Evolutionary conservation across 2,888 invertebrate species (phyloP).

Genomic region (Nemurella pictetii): DNA sequence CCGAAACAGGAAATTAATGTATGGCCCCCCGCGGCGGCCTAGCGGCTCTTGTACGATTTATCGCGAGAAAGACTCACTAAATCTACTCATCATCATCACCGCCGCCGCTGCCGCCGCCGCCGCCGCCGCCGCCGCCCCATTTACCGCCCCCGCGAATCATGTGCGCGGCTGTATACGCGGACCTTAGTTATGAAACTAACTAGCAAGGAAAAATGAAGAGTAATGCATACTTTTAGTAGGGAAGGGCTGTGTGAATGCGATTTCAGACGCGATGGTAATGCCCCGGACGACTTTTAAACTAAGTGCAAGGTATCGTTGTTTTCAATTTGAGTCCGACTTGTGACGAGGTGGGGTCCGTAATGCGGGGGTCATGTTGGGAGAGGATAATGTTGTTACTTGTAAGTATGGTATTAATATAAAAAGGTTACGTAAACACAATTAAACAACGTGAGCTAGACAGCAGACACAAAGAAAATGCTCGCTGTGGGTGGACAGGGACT

Average conservation of each 20-base stretch:
- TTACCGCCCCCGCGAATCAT: not conserved
- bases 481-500: not conserved
- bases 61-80: constrained; percentile 15
- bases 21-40: constrained; percentile 5
- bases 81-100: not conserved
- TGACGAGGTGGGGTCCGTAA: not conserved
- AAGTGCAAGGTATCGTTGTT: constrained; percentile 5
- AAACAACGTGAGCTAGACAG: not conserved
- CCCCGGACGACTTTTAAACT: not conserved
- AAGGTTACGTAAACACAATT: constrained; percentile 10
- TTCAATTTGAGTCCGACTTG: constrained; percentile 15
- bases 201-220: constrained; percentile 6
- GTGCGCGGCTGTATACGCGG: not conserved
- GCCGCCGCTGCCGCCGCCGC: not conserved
- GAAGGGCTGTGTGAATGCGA: not conserved
- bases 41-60: constrained; percentile 8
- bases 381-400: not conserved
- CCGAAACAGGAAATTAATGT: constrained; percentile 24
- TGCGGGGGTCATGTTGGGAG: not conserved
- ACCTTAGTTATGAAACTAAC: not conserved
- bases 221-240: constrained; percentile 21
- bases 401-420: constrained; percentile 8
- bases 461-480: not conserved
- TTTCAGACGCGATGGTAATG: not conserved
- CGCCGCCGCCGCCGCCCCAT: not conserved